Percentiles rank a stretch among this genome's conserved stretches.
Evolutionary conservation across 2,888 invertebrate species (phyloP).

Genomic region (Blera fallax): DNA sequence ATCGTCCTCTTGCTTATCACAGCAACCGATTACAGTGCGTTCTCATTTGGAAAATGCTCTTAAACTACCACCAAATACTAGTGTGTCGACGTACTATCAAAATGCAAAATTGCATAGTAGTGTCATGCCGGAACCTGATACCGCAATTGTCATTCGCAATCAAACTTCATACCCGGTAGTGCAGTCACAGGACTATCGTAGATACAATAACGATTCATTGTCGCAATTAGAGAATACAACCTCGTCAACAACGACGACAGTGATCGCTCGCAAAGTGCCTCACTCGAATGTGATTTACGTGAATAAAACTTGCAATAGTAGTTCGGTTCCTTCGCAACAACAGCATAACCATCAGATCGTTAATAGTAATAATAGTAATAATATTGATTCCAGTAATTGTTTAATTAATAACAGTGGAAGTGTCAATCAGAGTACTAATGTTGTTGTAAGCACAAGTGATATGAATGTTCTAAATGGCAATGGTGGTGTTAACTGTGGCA

Average conservation of each 20-base stretch:
- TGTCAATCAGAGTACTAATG: conserved; percentile 41
- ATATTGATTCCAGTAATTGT: conserved; percentile 49
- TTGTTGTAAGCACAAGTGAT: conserved; percentile 72
- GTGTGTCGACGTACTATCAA: conserved; percentile 80
- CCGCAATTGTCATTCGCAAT: conserved; percentile 61
- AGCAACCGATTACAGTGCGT: conserved; percentile 75
- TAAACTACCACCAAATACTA: conserved; percentile 80
- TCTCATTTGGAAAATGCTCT: conserved; percentile 80
- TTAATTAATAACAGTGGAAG: conserved; percentile 68
- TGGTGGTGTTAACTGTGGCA: conserved; percentile 35
- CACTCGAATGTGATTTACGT: conserved; percentile 80
- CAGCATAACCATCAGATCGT: conserved; percentile 48
- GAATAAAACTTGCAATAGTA: conserved; percentile 76
- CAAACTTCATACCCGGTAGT: conserved; percentile 51
- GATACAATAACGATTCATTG: conserved; percentile 56
- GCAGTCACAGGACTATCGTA: conserved; percentile 65
- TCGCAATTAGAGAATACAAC: conserved; percentile 40
- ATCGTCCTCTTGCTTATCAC: conserved; percentile 69
- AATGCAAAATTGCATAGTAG: conserved; percentile 76
- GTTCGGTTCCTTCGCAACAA: conserved; percentile 51
- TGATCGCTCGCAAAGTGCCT: conserved; percentile 77
- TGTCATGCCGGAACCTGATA: conserved; percentile 52
- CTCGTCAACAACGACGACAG: conserved; percentile 53
- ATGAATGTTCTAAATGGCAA: conserved; percentile 57
- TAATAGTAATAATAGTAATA: conserved; percentile 46